Percentiles rank a stretch among this genome's conserved stretches.
Evolutionary conservation across 64 coral and sea anemone genomes (phyloP).

Genomic region (Hydrozoanthus tunicans): DNA sequence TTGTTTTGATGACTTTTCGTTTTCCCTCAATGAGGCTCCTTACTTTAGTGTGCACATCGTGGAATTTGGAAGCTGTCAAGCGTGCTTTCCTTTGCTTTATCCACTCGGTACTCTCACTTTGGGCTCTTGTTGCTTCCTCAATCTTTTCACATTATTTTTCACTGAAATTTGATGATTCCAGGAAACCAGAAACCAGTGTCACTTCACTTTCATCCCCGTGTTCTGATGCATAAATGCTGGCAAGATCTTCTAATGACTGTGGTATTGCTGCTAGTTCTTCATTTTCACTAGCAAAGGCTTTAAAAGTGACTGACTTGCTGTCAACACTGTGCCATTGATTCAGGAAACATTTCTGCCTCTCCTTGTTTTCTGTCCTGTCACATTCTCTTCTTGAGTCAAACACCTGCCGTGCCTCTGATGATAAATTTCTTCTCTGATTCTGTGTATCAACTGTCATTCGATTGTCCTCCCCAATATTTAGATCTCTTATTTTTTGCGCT

Average conservation of each 20-base stretch:
- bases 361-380: constrained; percentile 3
- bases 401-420: neutral
- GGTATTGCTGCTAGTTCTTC: constrained; percentile 1
- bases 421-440: constrained; percentile 4
- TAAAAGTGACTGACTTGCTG: constrained; percentile 19
- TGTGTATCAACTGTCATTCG: neutral
- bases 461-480: neutral
- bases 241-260: constrained; percentile 1
- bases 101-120: constrained; percentile 14
- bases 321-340: constrained; percentile 14
- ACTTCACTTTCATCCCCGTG: constrained; percentile 14
- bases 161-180: constrained; percentile 9
- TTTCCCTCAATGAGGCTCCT: constrained; percentile 18
- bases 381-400: constrained; percentile 26
- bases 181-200: constrained; percentile 20
- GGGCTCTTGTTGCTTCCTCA: neutral
- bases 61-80: constrained; percentile 13
- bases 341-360: constrained; percentile 23
- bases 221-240: constrained; percentile 12
- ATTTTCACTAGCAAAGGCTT: constrained; percentile 10
- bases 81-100: constrained; percentile 8
- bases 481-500: neutral
- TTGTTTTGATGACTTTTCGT: constrained; percentile 10
- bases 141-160: constrained; percentile 31
- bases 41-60: constrained; percentile 2